Evolutionary conservation across 1,140 invertebrate species (phyloP).

Genomic region (Drosophila subobscura): DNA sequence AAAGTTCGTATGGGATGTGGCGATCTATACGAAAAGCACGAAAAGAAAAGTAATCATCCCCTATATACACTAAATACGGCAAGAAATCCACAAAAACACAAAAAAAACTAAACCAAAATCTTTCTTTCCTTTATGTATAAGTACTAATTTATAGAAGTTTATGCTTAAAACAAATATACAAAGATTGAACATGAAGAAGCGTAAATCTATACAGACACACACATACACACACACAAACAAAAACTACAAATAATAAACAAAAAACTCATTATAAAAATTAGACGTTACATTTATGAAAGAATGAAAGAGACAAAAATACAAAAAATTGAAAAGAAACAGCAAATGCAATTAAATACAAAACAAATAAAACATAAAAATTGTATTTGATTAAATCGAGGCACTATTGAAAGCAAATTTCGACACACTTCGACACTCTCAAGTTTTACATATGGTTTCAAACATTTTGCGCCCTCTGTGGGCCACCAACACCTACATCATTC

Average conservation of each 20-base stretch:
- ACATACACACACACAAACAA: conserved; percentile 50
- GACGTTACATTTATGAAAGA: conserved; percentile 83
- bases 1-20: conserved; percentile 52
- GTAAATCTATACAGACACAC: conserved; percentile 40
- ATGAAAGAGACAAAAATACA: conserved; percentile 68
- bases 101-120: conserved; percentile 58
- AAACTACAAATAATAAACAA: conserved; percentile 57
- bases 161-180: conserved; percentile 35
- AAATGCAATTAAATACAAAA: conserved; percentile 83
- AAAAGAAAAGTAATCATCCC: conserved; percentile 73
- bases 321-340: conserved; percentile 55
- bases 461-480: conserved; percentile 36
- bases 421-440: conserved; percentile 41
- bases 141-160: conserved; percentile 66
- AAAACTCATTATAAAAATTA: conserved; percentile 76
- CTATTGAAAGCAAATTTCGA: conserved; percentile 22
- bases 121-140: conserved; percentile 77
- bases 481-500: conserved; percentile 13
- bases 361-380: conserved; percentile 56
- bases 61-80: conserved; percentile 65
- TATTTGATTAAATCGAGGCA: conserved; percentile 51
- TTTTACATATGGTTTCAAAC: conserved; percentile 73
- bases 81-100: conserved; percentile 29
- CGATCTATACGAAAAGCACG: conserved; percentile 51
- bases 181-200: conserved; percentile 33